A percentile compares a stretch with the other conserved stretches of the same genome.
These are phyloP conservation scores for Amaurobius ferox DNA, from an alignment of 2,888 invertebrate species.

Conservation along the genomic window DNA sequence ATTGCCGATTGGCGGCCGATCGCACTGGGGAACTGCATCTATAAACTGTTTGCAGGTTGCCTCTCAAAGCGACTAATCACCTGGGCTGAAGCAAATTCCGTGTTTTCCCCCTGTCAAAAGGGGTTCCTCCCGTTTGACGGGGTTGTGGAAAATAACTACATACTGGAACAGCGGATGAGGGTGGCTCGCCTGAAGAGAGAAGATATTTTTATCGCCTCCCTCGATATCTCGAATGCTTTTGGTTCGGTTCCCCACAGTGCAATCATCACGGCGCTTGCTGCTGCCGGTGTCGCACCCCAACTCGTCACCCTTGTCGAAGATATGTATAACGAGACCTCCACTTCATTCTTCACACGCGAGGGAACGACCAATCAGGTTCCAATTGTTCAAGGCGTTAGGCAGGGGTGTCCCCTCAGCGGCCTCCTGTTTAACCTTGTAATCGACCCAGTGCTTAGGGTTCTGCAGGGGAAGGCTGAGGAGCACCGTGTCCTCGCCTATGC, in stretches of 20 bases:
- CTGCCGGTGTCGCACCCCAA: neutral
- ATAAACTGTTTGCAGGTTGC: neutral
- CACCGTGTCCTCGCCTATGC: neutral
- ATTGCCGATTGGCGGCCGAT: neutral
- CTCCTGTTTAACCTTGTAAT: neutral
- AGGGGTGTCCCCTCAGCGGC: neutral
- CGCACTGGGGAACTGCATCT: neutral
- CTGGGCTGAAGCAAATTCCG: neutral
- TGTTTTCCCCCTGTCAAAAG: no score
- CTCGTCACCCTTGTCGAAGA: neutral
- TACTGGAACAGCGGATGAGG: no score
- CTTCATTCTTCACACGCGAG: neutral
- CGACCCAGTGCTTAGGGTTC: neutral
- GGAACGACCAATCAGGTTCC: neutral
- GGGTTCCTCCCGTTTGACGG: no score
- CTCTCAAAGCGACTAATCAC: neutral
- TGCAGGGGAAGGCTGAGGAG: no score
- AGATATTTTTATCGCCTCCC: no score
- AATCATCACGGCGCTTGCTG: neutral
- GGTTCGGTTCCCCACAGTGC: neutral
- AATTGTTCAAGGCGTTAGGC: neutral
- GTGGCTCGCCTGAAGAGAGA: no score
- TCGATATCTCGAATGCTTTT: no score
- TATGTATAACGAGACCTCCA: neutral
- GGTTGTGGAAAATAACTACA: no score